A percentile compares a stretch with the other conserved stretches of the same genome.
Evolutionary conservation across 1,140 invertebrate species (phyloP).

Genomic region (Trachelipus rathkii): DNA sequence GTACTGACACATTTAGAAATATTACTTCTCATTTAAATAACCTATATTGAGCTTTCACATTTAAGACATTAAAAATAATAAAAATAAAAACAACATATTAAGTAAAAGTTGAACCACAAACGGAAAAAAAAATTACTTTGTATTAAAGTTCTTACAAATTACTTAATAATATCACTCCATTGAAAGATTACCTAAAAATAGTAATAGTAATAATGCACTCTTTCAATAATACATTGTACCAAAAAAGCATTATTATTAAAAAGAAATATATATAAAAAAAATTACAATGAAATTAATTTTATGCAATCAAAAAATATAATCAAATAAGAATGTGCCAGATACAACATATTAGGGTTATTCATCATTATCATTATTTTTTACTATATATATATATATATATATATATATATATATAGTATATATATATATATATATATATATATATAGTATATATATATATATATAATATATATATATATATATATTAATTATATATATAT

Average conservation of each 20-base stretch:
- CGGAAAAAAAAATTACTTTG: background rate
- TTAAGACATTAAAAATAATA: conserved; percentile 27
- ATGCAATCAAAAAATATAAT: background rate
- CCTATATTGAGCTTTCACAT: conserved; percentile 45
- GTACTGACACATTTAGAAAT: conserved; percentile 36
- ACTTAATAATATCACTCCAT: conserved; percentile 34
- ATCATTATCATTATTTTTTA: too few species aligned
- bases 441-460: too few species aligned
- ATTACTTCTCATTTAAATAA: conserved; percentile 38
- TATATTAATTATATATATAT: too few species aligned
- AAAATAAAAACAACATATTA: conserved; percentile 36
- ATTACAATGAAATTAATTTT: background rate
- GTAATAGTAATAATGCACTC: conserved; percentile 25
- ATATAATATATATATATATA: too few species aligned
- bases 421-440: too few species aligned
- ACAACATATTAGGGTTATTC: background rate
- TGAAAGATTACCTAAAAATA: conserved; percentile 32
- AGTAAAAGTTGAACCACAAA: conserved; percentile 16
- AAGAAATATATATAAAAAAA: too few species aligned
- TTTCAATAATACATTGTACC: background rate
- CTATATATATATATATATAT: too few species aligned
- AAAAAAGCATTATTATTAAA: too few species aligned
- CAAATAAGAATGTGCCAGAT: conserved; percentile 1
- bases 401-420: too few species aligned
- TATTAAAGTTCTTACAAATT: conserved; percentile 14